Evolutionary conservation across 2,113 vertebrate genomes (phyloP), one percentile per base, ranked within the genome.

Genomic region (Trichechus manatus): DNA sequence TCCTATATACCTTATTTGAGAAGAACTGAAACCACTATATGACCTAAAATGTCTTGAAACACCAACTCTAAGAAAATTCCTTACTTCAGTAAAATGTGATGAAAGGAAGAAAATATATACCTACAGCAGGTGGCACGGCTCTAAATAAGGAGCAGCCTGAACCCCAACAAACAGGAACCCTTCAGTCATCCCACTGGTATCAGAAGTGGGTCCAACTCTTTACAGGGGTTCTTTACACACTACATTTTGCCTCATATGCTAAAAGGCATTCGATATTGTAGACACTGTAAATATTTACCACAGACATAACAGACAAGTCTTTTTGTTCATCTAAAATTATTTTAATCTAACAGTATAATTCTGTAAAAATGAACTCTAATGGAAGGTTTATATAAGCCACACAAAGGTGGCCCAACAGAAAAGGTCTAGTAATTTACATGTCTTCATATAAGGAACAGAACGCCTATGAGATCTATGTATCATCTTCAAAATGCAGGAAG

Each of bases 311-410:
- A 85, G 82, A 89, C 88, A 90, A 86, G 75, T 86, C 61, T 87
- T 95, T 89, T 36, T 0, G 0, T 74, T 92, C 64, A 83, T 93
- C 64, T 93, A 47, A 9, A 87, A 96, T 53, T 47, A 61, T 36
- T 91, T 64, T 78, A 94, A 53, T 27, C 72, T 29, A 88, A 47
- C 39, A 89, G 89, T 85, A 6, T 66, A 68, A 61, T 42, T 95
- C 94, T 78, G 23, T 75, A 63, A 77, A 85, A 44, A 56, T 44
- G 2, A 80, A 61, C 22, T 44, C 82, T 33, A 61, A 56, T 9
- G 56, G 17, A 56, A 83, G 56, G 31, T 19, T 68, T 6, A 63
- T 4, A 56, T 23, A 53, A 77, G 29, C 39, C 80, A 81, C 70
- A 84, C 23, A 1, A 42, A 84, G 64, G 77, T 4, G n/a, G 61